Evolutionary conservation across 2,888 invertebrate genomes (phyloP).

Genomic region (Chloroclystis v-ata): DNA sequence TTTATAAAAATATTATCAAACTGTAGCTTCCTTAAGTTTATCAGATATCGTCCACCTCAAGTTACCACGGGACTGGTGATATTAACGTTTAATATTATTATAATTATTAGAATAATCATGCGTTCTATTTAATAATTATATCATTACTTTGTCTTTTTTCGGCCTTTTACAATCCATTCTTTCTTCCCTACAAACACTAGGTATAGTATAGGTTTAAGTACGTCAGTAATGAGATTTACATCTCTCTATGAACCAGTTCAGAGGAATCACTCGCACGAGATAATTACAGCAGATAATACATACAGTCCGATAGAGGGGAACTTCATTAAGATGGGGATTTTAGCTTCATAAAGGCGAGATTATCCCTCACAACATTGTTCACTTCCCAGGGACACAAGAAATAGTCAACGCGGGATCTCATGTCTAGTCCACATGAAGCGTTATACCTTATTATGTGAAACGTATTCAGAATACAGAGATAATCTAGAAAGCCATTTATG

Average conservation of each 20-base stretch:
- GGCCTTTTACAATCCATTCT: neutral
- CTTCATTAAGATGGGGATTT: constrained; percentile 56
- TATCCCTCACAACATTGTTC: constrained; percentile 53
- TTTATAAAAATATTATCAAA: no score
- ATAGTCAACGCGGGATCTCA: constrained; percentile 27
- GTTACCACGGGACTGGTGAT: no score
- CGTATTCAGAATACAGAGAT: constrained; percentile 59
- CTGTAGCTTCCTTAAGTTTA: no score
- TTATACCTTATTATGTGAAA: constrained; percentile 63
- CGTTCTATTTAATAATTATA: no score
- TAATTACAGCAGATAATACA: constrained; percentile 58
- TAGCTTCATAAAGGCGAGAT: constrained; percentile 47
- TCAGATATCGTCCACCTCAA: no score
- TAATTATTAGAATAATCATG: no score
- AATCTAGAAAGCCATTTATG: constrained; percentile 74
- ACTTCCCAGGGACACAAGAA: constrained; percentile 34
- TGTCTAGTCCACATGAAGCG: constrained; percentile 39
- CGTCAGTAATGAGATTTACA: constrained; percentile 20
- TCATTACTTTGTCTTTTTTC: no score
- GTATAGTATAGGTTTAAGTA: no score
- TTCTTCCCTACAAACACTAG: no score
- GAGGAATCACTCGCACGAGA: constrained; percentile 45
- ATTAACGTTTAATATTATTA: no score
- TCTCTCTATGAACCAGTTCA: constrained; percentile 29
- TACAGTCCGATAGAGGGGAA: constrained; percentile 47